Evolutionary conservation across 2,797 vertebrate species (phyloP).

Genomic region (Onychomys arenicola): DNA sequence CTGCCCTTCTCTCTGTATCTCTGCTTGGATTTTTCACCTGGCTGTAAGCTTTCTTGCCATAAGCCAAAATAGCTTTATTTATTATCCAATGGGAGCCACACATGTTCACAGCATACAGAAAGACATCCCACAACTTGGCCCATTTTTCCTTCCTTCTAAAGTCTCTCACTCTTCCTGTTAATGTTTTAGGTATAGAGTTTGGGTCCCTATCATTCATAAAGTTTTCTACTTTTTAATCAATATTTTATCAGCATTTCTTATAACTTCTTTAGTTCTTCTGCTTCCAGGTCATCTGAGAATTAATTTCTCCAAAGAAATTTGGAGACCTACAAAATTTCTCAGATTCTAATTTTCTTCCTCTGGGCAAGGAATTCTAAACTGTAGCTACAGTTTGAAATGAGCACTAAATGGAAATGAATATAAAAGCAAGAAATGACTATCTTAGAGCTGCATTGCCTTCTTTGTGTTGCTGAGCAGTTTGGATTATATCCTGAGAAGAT

Average conservation of each 20-base stretch:
- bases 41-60: too few species aligned
- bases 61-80: too few species aligned
- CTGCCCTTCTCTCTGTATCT: too few species aligned
- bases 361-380: neutral
- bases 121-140: too few species aligned
- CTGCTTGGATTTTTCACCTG: too few species aligned
- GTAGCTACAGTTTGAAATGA: neutral
- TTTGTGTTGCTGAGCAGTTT: neutral
- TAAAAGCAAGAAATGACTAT: neutral
- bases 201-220: neutral
- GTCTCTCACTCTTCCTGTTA: neutral
- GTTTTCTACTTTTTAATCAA: neutral
- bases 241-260: neutral
- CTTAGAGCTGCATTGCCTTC: neutral
- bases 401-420: neutral
- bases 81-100: too few species aligned
- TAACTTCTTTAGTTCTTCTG: neutral
- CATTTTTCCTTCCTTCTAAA: neutral
- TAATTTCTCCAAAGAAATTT: neutral
- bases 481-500: neutral
- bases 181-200: neutral
- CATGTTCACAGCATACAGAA: too few species aligned
- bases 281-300: neutral
- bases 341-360: slow-evolving; percentile 7
- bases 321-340: neutral